phyloP scores from a whole-genome alignment of 2,888 invertebrate species.

The Norana najaformis region DNA sequence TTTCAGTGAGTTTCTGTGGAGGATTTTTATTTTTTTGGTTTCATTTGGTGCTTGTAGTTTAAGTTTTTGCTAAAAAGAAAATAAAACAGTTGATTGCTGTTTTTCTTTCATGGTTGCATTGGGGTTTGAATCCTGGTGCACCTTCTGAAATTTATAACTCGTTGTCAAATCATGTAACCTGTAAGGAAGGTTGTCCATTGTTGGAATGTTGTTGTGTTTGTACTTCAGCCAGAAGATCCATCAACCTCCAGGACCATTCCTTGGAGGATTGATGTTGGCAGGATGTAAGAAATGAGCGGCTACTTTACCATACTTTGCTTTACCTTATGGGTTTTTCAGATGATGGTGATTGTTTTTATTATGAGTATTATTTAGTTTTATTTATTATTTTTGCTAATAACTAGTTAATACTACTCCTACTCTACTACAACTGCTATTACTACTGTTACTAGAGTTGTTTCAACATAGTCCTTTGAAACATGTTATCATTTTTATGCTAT shows the following conservation, averaged over 20 bases:
- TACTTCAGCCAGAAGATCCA: not conserved
- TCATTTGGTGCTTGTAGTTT: constrained; percentile 2
- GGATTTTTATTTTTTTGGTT: not conserved
- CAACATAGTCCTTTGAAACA: not conserved
- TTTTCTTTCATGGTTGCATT: not conserved
- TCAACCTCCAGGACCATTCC: no score
- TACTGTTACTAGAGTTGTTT: not conserved
- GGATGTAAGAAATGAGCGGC: not conserved
- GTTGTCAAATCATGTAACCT: not conserved
- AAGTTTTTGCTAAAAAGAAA: not conserved
- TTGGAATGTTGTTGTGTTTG: not conserved
- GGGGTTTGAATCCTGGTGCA: not conserved
- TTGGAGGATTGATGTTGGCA: not conserved
- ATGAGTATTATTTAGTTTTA: not conserved
- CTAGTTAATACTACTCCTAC: not conserved
- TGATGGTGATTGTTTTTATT: not conserved
- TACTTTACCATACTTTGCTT: not conserved
- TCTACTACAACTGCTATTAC: not conserved
- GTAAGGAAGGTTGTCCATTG: not conserved
- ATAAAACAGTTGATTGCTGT: constrained; percentile 1
- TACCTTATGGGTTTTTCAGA: not conserved
- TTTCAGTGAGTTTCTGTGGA: not conserved
- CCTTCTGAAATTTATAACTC: not conserved
- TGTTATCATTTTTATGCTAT: not conserved
- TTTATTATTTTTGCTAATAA: not conserved